These are phyloP conservation scores for Notothenia rossii DNA, from an alignment of 2,113 vertebrate genomes.

Conservation along the genomic window DNA sequence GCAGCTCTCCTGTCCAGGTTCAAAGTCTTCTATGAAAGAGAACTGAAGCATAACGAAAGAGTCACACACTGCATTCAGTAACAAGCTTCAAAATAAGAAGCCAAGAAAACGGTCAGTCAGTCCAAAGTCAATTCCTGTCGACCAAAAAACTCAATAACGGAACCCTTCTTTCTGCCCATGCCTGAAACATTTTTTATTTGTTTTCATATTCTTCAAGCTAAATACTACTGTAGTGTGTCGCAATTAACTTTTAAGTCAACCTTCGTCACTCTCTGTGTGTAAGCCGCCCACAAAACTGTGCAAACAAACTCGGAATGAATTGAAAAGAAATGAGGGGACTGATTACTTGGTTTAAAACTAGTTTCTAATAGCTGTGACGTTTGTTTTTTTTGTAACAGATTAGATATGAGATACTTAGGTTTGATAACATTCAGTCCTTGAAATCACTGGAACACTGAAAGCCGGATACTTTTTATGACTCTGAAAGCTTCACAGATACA, in stretches of 20 bases:
- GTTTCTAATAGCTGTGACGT: no score
- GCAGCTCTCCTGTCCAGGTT: not conserved
- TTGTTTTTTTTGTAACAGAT: no score
- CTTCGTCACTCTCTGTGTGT: not conserved
- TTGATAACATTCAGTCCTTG: not conserved
- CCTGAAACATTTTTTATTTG: no score
- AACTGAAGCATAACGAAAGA: not conserved
- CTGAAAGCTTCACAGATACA: not conserved
- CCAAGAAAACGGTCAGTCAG: not conserved
- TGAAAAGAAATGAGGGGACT: not conserved
- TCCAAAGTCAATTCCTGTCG: not conserved
- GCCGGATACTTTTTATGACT: not conserved
- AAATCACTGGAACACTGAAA: not conserved
- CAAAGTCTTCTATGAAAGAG: not conserved
- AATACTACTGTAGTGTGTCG: not conserved
- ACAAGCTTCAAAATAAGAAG: constrained; percentile 18
- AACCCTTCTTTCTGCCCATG: not conserved
- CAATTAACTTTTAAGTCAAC: constrained; percentile 3
- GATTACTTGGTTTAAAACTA: no score
- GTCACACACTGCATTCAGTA: not conserved
- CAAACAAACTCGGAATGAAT: not conserved
- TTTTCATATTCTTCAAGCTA: not conserved
- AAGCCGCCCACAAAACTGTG: not conserved
- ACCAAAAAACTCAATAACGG: constrained; percentile 22
- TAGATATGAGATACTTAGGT: no score